Evolutionary conservation across 1,140 invertebrate genomes (phyloP), one percentile per base, ranked within the genome.

Genomic region (Campoletis sonorensis): DNA sequence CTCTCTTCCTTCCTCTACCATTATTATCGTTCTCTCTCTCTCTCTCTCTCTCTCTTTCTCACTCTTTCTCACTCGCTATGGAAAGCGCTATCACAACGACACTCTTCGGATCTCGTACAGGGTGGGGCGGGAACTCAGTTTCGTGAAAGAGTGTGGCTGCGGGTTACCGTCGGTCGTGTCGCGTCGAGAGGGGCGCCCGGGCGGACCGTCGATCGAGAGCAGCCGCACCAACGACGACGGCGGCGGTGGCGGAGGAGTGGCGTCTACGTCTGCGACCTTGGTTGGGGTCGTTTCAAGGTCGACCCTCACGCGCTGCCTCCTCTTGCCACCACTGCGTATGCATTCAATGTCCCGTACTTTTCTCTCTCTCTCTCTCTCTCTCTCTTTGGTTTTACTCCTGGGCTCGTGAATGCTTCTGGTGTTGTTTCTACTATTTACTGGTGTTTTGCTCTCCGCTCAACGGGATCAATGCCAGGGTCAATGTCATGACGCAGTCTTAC

Each of bases 401-500:
- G 61, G 16, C 85, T 90, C 37, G 21, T 88, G 79, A 70, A 88
- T 90, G 15, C 88, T 89, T 77, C 86, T 85, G 77, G 89, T 91
- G 78, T 82, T 87, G 80, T 89, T 51, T 51, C 21, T 90, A 23
- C 86, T 81, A 67, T 58, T 86, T 71, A 81, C 83, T 58, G 75
- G 49, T 75, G 23, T 68, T 64, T 79, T 79, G 71, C 51, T 64
- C 21, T 54, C n/a, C 73, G 71, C 81, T 64, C 68, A 54, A 82
- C 80, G 83, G 77, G 88, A 90, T 89, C 89, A 89, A 90, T 90
- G 89, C 88, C 90, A 90, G 88, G 90, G 90, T 90, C 90, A 91
- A 90, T 90, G 88, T 90, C 89, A 90, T 84, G 82, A 81, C 83
- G 84, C 83, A 82, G 82, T 84, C 84, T 45, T 70, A 61, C 82